Evolutionary conservation across 2,113 vertebrate species (phyloP).

Genomic region (Poicephalus gulielmi): DNA sequence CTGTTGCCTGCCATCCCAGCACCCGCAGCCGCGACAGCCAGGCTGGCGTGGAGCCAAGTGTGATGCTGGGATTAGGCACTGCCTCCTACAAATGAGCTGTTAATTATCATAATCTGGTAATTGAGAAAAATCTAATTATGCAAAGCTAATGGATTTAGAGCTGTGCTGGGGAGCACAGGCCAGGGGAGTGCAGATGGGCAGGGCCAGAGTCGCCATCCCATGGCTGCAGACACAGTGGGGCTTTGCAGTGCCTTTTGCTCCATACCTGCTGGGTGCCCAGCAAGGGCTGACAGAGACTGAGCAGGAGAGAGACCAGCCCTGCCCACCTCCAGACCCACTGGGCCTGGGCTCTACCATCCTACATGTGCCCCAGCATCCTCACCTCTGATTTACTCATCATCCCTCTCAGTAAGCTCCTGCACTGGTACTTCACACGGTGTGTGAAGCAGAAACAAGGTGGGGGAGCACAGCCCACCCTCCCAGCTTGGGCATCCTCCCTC

Average conservation of each 20-base stretch:
- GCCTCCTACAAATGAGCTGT: conserved; percentile 80
- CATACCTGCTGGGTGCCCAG: fast-evolving
- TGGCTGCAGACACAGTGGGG: background rate
- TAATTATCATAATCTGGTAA: conserved; percentile 88
- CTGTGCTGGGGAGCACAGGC: conserved; percentile 55
- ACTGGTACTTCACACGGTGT: fast-evolving
- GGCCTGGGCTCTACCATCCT: background rate
- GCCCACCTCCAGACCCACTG: fast-evolving
- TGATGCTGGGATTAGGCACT: conserved; percentile 66
- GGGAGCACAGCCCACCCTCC: fast-evolving
- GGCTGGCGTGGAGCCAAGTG: conserved; percentile 6
- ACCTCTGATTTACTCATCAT: background rate
- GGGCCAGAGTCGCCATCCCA: fast-evolving
- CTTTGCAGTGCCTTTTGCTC: background rate
- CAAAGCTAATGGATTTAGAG: conserved; percentile 80
- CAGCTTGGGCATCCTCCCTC: background rate
- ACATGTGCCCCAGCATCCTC: background rate
- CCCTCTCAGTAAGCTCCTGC: background rate
- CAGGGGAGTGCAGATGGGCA: conserved; percentile 31
- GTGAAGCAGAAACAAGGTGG: background rate
- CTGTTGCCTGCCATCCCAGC: background rate
- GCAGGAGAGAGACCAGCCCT: background rate
- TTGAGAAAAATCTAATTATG: conserved; percentile 88
- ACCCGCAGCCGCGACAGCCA: background rate
- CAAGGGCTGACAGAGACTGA: background rate